Evolutionary conservation across 2,797 vertebrate species (phyloP).

Genomic region (Tragopan temminckii): DNA sequence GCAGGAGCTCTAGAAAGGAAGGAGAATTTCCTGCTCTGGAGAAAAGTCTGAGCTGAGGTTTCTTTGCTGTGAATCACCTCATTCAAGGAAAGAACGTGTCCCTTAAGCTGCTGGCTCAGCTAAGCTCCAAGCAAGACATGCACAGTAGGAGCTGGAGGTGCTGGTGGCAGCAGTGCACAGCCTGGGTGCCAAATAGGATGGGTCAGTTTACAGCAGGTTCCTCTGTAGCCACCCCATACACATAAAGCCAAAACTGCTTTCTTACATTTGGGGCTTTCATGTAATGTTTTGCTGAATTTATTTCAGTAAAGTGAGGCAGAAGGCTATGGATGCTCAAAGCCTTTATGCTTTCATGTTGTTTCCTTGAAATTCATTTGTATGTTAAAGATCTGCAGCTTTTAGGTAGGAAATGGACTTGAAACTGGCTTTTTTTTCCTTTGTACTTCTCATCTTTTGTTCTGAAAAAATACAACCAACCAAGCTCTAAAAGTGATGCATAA

Average conservation of each 20-base stretch:
- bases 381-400: background rate
- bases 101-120: background rate
- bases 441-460: background rate
- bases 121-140: background rate
- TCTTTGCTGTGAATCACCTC: background rate
- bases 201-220: background rate
- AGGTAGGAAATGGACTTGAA: background rate
- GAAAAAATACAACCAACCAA: background rate
- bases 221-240: background rate
- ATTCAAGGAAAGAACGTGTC: background rate
- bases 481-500: background rate
- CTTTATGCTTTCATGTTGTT: background rate
- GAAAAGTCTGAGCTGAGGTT: background rate
- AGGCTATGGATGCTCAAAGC: background rate
- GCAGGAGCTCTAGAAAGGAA: background rate
- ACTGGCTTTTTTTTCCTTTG: fast-evolving
- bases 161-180: background rate
- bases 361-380: background rate
- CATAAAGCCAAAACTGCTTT: background rate
- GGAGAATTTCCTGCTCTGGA: background rate
- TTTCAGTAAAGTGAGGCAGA: background rate
- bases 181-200: background rate
- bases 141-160: fast-evolving
- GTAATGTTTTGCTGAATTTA: background rate
- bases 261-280: background rate